phyloP scores from a whole-genome alignment of 2,888 invertebrate species.

The Malthinus seriepunctatus region DNA sequence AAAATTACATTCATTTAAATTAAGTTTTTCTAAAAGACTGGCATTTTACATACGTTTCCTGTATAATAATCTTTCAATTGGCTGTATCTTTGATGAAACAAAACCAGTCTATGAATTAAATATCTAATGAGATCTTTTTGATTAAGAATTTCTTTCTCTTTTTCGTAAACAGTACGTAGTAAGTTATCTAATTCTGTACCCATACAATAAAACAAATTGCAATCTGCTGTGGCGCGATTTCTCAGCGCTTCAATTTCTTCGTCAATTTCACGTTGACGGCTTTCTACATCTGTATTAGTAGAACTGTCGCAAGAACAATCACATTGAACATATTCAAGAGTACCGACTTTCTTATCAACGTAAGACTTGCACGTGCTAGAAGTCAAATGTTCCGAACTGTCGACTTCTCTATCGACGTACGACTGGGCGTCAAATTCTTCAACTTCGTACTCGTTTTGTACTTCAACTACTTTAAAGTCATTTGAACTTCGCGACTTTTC shows the following conservation, averaged over 20 bases:
- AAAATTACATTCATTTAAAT: neutral
- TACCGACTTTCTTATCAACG: too few species aligned
- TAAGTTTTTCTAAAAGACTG: neutral
- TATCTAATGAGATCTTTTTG: constrained; percentile 7
- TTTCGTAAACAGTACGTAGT: constrained; percentile 3
- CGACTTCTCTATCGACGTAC: too few species aligned
- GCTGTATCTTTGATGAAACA: neutral
- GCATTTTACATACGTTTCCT: neutral
- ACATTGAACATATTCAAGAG: too few species aligned
- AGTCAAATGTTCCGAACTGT: too few species aligned
- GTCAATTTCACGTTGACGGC: neutral
- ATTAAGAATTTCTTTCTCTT: constrained; percentile 13
- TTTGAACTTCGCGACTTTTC: too few species aligned
- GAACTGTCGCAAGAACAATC: too few species aligned
- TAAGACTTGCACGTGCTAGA: too few species aligned
- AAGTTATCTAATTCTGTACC: constrained; percentile 14
- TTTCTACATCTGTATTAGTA: too few species aligned
- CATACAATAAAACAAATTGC: constrained; percentile 5
- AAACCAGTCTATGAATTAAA: neutral
- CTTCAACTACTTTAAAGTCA: too few species aligned
- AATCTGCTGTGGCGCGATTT: constrained; percentile 1
- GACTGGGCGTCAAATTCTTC: too few species aligned
- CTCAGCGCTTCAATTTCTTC: neutral
- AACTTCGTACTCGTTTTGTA: too few species aligned
- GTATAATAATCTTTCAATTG: neutral